Percentiles rank a stretch among this genome's conserved stretches.
Evolutionary conservation across 64 coral and sea anemone species (phyloP).

Genomic region (Stylophora pistillata): DNA sequence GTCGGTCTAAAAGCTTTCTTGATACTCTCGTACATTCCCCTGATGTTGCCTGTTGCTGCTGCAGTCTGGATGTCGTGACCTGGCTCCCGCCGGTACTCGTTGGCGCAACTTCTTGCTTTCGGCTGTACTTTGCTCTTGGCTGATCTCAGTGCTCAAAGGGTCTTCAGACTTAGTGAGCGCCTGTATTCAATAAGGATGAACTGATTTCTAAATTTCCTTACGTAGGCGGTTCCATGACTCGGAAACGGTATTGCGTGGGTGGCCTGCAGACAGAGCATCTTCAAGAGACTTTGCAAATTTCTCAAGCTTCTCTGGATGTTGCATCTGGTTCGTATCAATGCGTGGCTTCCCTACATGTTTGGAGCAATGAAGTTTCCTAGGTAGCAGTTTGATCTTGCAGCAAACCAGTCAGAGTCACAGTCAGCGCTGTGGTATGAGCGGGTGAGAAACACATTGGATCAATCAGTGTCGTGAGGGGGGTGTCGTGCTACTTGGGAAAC

Average conservation of each 20-base stretch:
- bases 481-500: too few species aligned
- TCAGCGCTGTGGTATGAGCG: conserved; percentile 36
- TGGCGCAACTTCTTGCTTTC: conserved; percentile 9
- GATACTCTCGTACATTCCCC: conserved; percentile 64
- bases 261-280: not conserved
- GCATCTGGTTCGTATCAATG: conserved; percentile 32
- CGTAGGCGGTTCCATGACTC: not conserved
- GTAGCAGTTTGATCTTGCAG: conserved; percentile 45
- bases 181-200: conserved; percentile 13
- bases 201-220: not conserved
- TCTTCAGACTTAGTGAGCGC: not conserved
- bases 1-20: conserved; percentile 43
- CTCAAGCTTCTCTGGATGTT: not conserved
- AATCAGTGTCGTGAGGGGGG: too few species aligned
- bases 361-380: conserved; percentile 11
- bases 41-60: conserved; percentile 38
- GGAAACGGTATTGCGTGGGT: not conserved
- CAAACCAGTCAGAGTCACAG: conserved; percentile 43
- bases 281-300: conserved; percentile 18
- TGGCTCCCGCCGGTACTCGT: conserved; percentile 9
- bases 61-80: conserved; percentile 37
- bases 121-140: too few species aligned
- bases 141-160: not conserved
- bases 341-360: not conserved
- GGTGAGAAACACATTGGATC: not conserved